Percentiles rank a stretch among this genome's conserved stretches.
Evolutionary conservation across 2,113 vertebrate genomes (phyloP).

Genomic region (Clarias batrachus): DNA sequence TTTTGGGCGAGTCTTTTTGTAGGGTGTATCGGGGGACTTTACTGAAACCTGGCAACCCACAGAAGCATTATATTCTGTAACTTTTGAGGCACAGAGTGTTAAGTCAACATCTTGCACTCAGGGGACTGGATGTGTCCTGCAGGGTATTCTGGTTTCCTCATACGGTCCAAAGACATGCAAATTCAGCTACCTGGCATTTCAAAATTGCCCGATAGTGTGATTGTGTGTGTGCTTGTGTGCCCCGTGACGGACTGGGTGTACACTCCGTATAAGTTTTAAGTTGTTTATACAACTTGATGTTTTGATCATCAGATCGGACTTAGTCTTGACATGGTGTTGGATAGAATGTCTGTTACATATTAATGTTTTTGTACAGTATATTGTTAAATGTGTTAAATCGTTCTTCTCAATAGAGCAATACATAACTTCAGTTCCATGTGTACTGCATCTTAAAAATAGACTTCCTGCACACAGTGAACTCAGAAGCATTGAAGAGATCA

Average conservation of each 20-base stretch:
- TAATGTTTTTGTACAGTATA: neutral
- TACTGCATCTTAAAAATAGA: neutral
- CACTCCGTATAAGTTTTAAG: too few relatives aligned
- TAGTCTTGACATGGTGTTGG: neutral
- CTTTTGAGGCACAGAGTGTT: neutral
- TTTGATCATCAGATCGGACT: conserved; percentile 14
- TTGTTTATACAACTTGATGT: neutral
- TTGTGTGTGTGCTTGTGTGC: too few relatives aligned
- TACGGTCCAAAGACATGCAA: too few relatives aligned
- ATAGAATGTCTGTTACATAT: neutral
- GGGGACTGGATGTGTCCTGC: neutral
- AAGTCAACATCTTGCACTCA: neutral
- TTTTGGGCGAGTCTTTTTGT: neutral
- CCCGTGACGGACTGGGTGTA: too few relatives aligned
- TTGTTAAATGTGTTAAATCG: conserved; percentile 7
- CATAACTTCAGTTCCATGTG: neutral
- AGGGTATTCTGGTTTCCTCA: too few relatives aligned
- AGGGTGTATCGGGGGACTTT: neutral
- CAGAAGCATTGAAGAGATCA: neutral
- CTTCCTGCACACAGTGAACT: conserved; percentile 16
- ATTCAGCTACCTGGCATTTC: too few relatives aligned
- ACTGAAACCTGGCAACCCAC: neutral
- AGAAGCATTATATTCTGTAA: neutral
- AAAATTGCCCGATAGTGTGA: too few relatives aligned
- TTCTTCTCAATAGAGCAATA: neutral